Percentiles rank a stretch among this genome's conserved stretches.
These are phyloP conservation scores for Coreoperca whiteheadi DNA, from an alignment of 2,113 vertebrate species.

Conservation along the genomic window DNA sequence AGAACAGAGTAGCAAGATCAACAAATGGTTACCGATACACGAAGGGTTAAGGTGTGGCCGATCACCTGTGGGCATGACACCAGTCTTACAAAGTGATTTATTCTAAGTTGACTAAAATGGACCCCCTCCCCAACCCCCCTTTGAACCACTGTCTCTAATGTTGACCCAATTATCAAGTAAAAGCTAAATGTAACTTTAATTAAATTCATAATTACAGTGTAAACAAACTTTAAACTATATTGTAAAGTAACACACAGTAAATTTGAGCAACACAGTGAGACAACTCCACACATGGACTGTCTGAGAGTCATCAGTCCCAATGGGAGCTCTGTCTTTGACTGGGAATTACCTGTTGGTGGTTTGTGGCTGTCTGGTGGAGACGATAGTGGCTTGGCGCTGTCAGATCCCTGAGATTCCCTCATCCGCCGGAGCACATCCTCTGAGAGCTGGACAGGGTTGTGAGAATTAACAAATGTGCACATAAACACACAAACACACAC, in stretches of 20 bases:
- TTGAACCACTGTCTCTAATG: background rate
- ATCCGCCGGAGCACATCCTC: constrained; percentile 81
- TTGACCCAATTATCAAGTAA: background rate
- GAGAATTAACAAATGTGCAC: background rate
- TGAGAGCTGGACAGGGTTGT: constrained; percentile 75
- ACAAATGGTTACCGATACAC: background rate
- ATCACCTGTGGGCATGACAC: background rate
- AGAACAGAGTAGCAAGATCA: background rate
- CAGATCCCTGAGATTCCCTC: constrained; percentile 68
- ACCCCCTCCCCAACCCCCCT: background rate
- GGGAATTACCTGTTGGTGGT: constrained; percentile 65
- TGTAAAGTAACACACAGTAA: no score
- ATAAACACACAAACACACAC: background rate
- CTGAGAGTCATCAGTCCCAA: background rate
- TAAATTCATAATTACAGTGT: background rate
- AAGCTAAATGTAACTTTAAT: background rate
- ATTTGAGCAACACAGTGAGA: background rate
- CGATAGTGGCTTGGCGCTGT: constrained; percentile 22
- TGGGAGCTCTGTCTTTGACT: background rate
- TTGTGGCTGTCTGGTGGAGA: constrained; percentile 53
- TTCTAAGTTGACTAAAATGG: background rate
- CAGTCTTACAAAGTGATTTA: background rate
- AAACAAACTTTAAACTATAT: no score
- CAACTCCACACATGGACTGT: background rate
- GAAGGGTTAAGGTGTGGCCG: background rate